Conservation (phyloP, 2,797 vertebrate genomes). For the Cheracebus regulus region DNA sequence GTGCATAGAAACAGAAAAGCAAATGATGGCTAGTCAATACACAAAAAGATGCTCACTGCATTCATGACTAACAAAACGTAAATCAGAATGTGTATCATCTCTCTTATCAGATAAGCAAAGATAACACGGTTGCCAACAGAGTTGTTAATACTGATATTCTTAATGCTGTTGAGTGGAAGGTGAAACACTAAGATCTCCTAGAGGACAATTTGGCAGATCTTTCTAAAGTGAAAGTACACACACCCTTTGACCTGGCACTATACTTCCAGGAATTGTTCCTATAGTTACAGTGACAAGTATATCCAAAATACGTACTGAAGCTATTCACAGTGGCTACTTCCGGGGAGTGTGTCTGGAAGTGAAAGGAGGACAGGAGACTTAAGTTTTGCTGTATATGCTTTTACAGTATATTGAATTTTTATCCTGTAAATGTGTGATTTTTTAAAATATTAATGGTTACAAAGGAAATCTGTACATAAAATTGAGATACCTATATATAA, state of each 20-base stretch:
- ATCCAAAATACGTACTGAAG: background rate
- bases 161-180: background rate
- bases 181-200: background rate
- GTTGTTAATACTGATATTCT: background rate
- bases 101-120: background rate
- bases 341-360: background rate
- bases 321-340: background rate
- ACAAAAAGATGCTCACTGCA: background rate
- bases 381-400: background rate
- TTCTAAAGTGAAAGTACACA: background rate
- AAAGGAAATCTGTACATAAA: background rate
- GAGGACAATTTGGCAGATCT: background rate
- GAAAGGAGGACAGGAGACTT: background rate
- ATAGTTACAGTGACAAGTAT: background rate
- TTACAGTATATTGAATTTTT: background rate
- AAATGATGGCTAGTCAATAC: background rate
- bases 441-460: background rate
- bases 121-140: background rate
- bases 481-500: background rate
- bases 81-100: background rate
- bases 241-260: background rate
- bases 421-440: background rate
- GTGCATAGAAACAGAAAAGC: background rate
- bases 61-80: background rate
- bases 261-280: background rate